Evolutionary conservation across 2,888 invertebrate genomes (phyloP).

Genomic region (Rhagophthalmus giganteus): DNA sequence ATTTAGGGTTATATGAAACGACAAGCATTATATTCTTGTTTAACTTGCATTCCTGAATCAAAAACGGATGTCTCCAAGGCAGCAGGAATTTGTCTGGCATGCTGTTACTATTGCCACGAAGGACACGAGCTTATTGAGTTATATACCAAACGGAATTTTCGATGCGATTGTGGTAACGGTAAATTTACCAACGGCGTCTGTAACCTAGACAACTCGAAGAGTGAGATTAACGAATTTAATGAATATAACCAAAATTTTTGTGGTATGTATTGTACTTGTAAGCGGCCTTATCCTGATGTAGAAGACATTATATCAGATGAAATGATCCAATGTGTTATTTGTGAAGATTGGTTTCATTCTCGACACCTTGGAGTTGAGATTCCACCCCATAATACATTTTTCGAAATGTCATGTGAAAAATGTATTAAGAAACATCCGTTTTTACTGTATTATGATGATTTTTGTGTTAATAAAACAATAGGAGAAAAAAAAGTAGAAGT

Average conservation of each 20-base stretch:
- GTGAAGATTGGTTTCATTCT: constrained; percentile 98
- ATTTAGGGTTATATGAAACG: constrained; percentile 86
- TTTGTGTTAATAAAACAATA: constrained; percentile 45
- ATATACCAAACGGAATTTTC: constrained; percentile 94
- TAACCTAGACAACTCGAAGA: constrained; percentile 66
- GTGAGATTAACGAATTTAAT: constrained; percentile 70
- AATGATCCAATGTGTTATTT: constrained; percentile 95
- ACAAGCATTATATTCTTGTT: constrained; percentile 93
- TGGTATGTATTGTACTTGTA: constrained; percentile 89
- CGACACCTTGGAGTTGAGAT: constrained; percentile 68
- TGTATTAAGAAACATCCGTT: constrained; percentile 80
- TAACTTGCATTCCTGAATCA: constrained; percentile 79
- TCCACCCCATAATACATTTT: constrained; percentile 64
- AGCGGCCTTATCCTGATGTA: constrained; percentile 92
- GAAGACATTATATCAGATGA: constrained; percentile 80
- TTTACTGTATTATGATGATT: constrained; percentile 68
- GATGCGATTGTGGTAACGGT: constrained; percentile 92
- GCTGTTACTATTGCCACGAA: constrained; percentile 92
- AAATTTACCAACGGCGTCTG: constrained; percentile 73
- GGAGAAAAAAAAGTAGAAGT: constrained; percentile 22
- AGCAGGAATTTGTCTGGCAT: constrained; percentile 92
- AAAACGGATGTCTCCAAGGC: constrained; percentile 62
- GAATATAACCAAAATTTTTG: constrained; percentile 92
- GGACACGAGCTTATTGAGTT: constrained; percentile 93
- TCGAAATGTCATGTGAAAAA: constrained; percentile 80